Base-by-base conservation (phyloP, 30 jellyfish, hydroid and myxozoan species). In the Pseudorhiza aurosa region DNA sequence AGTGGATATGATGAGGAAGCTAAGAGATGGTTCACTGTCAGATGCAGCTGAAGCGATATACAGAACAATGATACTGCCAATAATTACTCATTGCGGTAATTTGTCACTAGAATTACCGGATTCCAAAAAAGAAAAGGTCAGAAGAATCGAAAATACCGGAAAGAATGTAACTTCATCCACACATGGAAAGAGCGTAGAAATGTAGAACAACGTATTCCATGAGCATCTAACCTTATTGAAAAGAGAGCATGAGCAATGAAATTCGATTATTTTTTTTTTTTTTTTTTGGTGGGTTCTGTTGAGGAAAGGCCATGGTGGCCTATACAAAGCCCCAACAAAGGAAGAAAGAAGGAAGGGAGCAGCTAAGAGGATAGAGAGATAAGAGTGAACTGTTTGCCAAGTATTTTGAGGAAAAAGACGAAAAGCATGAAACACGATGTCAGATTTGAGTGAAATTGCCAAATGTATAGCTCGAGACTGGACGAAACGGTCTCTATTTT, bases 61-160 rank as follows among this genome's bases (percentile, higher is more conserved):
- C 81, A 77, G 89, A 77, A 77, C 89, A 40, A 77, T 77, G 89
- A 57, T 60, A 37, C 42, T 59, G 45, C 89, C 82, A 77, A 77
- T 43, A 58, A 33, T 77, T 59, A 77, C 89, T 33, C 59, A 60
- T 77, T 77, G 89, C 70, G 89, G 86, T 30, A 49, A 74, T 49
- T 28, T 62, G 75, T 62, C 75, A 45, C 74, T 79, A 39, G 84
- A 63, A 37, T 45, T 62, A 29, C 84, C 91, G 30, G 84, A 79
- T 50, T 46, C 53, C 8, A 79, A 55, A 79, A 81, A 58, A 64
- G 29, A 65, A 17, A 40, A 64, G 83, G 63, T 79, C 83, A 43
- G 46, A 79, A 45, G 84, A 51, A 77, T 77, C 89, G 70, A 77
- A 70, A 58, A 58, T 36, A 40, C 56, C 21, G 69, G 70, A 58